Percentiles rank a stretch among this genome's conserved stretches.
phyloP scores from a whole-genome alignment of 2,113 vertebrate genomes.

The Catharus bicknelli region DNA sequence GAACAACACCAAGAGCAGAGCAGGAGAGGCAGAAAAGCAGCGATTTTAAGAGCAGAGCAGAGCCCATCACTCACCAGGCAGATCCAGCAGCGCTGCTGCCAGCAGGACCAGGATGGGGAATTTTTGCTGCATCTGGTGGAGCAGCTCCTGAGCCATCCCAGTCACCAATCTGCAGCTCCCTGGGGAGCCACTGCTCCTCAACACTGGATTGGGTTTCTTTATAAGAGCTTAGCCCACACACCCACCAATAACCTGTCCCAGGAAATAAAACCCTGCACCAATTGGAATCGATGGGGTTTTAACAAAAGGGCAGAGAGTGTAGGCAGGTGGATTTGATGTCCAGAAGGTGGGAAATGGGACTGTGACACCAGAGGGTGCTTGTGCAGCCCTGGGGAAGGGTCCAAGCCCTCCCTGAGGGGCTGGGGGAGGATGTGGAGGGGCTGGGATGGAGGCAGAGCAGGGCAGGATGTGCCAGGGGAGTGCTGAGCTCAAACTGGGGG shows the following conservation, averaged over 20 bases:
- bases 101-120: constrained; percentile 10
- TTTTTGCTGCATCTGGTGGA: background rate
- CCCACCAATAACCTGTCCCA: background rate
- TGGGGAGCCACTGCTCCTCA: background rate
- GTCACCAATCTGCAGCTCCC: accelerated
- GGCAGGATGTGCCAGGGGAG: background rate
- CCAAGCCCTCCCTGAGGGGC: background rate
- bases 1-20: background rate
- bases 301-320: background rate
- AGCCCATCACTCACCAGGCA: constrained; percentile 23
- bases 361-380: background rate
- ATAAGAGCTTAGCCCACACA: background rate
- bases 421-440: background rate
- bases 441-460: background rate
- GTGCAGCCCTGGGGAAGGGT: background rate
- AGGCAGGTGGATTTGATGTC: accelerated
- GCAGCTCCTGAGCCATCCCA: background rate
- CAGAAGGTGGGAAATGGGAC: background rate
- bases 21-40: background rate
- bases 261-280: background rate
- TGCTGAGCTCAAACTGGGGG: background rate
- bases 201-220: background rate
- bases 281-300: background rate
- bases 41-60: background rate
- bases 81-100: background rate